Percentiles rank a stretch among this genome's conserved stretches.
Evolutionary conservation across 2,113 vertebrate species (phyloP).

Genomic region (Myrmophylax atrothorax): DNA sequence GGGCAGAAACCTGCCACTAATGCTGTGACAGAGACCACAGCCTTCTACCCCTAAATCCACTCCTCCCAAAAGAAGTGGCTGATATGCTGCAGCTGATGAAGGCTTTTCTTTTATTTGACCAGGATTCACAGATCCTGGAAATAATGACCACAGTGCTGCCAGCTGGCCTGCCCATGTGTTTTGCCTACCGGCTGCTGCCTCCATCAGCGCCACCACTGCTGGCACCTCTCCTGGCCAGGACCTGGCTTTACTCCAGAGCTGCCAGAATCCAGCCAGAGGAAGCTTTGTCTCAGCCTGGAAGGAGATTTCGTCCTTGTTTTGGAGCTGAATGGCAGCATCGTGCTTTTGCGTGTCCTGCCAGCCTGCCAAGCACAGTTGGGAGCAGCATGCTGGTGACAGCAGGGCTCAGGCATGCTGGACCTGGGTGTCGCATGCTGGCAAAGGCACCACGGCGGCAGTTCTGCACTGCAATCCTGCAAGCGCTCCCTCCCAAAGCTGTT

Average conservation of each 20-base stretch:
- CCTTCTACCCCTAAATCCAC: neutral
- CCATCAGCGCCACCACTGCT: neutral
- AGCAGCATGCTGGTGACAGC: neutral
- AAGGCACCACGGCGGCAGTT: neutral
- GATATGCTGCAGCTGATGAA: neutral
- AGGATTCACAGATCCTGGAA: neutral
- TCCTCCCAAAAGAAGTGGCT: neutral
- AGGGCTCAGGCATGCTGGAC: neutral
- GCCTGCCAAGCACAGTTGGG: neutral
- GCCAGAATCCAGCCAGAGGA: conserved; percentile 17
- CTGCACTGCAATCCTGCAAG: neutral
- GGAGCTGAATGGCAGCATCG: conserved; percentile 59
- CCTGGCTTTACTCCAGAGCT: neutral
- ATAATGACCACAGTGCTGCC: neutral
- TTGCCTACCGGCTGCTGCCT: neutral
- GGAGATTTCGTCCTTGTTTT: conserved; percentile 53
- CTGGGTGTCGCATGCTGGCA: neutral
- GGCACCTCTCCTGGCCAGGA: neutral
- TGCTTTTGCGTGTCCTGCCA: neutral
- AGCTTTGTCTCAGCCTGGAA: conserved; percentile 50
- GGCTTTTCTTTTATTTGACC: neutral
- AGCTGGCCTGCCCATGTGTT: neutral
- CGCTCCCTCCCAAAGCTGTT: neutral
- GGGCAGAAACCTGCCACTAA: fast-evolving
- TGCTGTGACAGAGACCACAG: fast-evolving